A percentile compares a stretch with the other conserved stretches of the same genome.
Evolutionary conservation across 2,797 vertebrate genomes (phyloP).

Genomic region (Sebastes paucispinis): DNA sequence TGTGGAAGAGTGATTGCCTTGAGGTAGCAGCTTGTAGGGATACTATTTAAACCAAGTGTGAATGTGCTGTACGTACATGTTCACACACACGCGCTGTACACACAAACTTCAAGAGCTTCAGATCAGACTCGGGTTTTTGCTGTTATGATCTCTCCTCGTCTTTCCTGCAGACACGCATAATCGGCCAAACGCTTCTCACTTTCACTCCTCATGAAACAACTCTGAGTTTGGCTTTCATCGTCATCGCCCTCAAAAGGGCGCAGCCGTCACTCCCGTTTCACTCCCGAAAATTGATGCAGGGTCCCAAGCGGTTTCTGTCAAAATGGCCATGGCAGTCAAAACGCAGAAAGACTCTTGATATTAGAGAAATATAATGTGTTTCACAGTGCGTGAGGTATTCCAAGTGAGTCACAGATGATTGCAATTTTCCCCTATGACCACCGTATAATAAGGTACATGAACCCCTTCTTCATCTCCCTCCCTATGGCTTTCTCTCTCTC

Average conservation of each 20-base stretch:
- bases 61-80: not conserved
- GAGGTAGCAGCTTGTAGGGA: not conserved
- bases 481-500: slow-evolving; percentile 40
- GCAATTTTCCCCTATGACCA: slow-evolving; percentile 80
- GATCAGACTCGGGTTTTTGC: slow-evolving; percentile 39
- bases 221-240: slow-evolving; percentile 63
- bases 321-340: slow-evolving; percentile 63
- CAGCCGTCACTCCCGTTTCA: slow-evolving; percentile 70
- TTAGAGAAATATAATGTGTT: slow-evolving; percentile 71
- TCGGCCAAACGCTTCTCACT: slow-evolving; percentile 47
- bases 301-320: slow-evolving; percentile 66
- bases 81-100: not conserved
- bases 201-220: slow-evolving; percentile 55
- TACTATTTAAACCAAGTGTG: slow-evolving; percentile 36
- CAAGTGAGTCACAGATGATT: slow-evolving; percentile 81
- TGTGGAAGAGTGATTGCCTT: not conserved
- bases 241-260: slow-evolving; percentile 47
- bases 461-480: slow-evolving; percentile 46
- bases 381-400: slow-evolving; percentile 61
- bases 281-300: slow-evolving; percentile 47
- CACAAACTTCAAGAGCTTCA: not conserved
- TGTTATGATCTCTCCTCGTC: slow-evolving; percentile 43
- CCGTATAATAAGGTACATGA: slow-evolving; percentile 79
- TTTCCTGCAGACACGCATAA: slow-evolving; percentile 63
- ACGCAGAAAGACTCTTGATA: slow-evolving; percentile 52